Evolutionary conservation across 2,888 invertebrate genomes (phyloP), one percentile per base, ranked within the genome.

Genomic region (Lampropteryx suffumata): DNA sequence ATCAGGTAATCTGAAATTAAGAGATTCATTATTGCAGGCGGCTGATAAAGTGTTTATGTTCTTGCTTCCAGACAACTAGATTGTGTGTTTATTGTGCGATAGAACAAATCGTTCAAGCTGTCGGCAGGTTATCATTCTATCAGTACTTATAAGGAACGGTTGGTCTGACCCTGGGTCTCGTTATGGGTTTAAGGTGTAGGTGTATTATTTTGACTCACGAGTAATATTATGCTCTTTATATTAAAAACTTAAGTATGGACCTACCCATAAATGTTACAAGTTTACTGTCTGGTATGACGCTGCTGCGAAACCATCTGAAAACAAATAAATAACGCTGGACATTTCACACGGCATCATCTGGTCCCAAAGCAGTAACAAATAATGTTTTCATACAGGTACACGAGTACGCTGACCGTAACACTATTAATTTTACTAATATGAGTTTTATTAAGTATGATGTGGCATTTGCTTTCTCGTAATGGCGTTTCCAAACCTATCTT

Each of bases 261-360:
- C 64, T 73, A 87, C 89, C 89, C 71, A 90, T 79, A 52, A 82
- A 80, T n/a, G 68, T 71, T 1, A 87, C 71, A 59, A 82, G 71
- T 63, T 61, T 71, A 47, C 82, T 78, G 54, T 90, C 90, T 2
- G 90, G 90, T 43, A 84, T 61, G n/a, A 89, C 68, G 33, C 90
- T 87, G 54, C 81, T 81, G 4, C 84, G 81, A 57, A 90, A 88
- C 90, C 90, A 90, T 55, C 88, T 86, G 69, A 26, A 73, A 74
- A 10, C 8, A 10, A 21, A 11, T 17, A 3, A 27, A n/a, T n/a
- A n/a, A n/a, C n/a, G n/a, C n/a, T n/a, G n/a, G n/a, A n/a, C n/a
- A n/a, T n/a, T n/a, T n/a, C n/a, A n/a, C n/a, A n/a, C n/a, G n/a
- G n/a, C 13, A 14, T 1, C 5, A 24, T 24, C 7, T 24, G 24